These are phyloP conservation scores for Allophyes oxyacanthae DNA, from an alignment of 2,888 invertebrate genomes.

Conservation along the genomic window DNA sequence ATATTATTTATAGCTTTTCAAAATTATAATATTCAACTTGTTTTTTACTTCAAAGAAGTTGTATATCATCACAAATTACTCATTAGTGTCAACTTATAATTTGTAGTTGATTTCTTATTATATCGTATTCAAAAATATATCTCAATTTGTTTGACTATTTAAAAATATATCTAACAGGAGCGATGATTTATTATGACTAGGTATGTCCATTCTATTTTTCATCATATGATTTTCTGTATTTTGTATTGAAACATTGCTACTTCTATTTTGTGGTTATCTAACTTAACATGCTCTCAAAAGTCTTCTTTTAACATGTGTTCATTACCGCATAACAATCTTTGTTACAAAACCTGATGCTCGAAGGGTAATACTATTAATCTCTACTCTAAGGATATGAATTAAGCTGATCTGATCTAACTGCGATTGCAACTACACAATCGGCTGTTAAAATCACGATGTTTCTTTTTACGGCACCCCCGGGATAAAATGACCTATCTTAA, in stretches of 20 bases:
- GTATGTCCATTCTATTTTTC: constrained; percentile 5
- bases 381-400: no score
- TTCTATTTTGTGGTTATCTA: no score
- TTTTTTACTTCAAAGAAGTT: constrained; percentile 38
- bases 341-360: no score
- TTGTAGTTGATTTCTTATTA: constrained; percentile 41
- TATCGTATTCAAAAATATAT: constrained; percentile 12
- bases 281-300: no score
- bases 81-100: constrained; percentile 52
- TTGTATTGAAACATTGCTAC: no score
- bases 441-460: not conserved
- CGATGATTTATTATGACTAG: constrained; percentile 16
- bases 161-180: constrained; percentile 20
- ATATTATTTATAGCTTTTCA: constrained; percentile 35
- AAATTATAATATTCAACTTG: constrained; percentile 20
- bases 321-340: no score
- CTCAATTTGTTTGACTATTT: constrained; percentile 34
- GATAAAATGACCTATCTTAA: not conserved
- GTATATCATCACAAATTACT: constrained; percentile 55
- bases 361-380: no score
- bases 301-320: no score
- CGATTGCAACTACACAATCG: not conserved
- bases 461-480: not conserved
- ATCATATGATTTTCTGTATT: not conserved
- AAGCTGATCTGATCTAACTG: not conserved